These are phyloP conservation scores for Hybognathus amarus DNA, from an alignment of 2,797 vertebrate species.

Conservation along the genomic window DNA sequence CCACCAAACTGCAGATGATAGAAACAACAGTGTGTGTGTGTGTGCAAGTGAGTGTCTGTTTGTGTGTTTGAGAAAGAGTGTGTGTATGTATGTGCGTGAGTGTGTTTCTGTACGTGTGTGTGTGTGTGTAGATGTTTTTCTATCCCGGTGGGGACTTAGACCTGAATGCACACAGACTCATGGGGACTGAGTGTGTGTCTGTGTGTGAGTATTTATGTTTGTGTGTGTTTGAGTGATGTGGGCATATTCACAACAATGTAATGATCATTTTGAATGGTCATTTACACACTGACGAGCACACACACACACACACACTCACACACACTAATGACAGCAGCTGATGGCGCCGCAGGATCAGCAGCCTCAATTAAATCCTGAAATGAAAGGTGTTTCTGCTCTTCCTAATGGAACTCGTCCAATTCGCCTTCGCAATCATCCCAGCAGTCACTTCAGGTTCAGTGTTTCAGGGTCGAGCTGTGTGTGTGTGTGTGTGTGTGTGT, in stretches of 20 bases:
- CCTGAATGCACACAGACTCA: too few species aligned
- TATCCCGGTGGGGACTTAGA: too few species aligned
- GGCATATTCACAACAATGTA: background rate
- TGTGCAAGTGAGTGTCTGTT: background rate
- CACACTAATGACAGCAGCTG: background rate
- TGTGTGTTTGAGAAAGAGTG: background rate
- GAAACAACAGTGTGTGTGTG: background rate
- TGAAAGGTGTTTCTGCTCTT: background rate
- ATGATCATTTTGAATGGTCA: background rate
- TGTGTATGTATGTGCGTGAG: background rate
- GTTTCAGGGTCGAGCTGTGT: background rate
- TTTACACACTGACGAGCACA: background rate
- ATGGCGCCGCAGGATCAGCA: background rate
- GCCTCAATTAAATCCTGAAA: slow-evolving; percentile 3
- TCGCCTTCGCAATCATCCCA: slow-evolving; percentile 10
- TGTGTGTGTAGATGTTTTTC: too few species aligned
- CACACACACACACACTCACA: background rate
- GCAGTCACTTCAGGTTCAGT: slow-evolving; percentile 7
- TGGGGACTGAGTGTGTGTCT: too few species aligned
- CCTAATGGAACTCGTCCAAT: slow-evolving; percentile 18
- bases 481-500: background rate
- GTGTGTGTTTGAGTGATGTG: background rate
- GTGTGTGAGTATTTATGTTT: too few species aligned
- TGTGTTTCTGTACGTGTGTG: too few species aligned
- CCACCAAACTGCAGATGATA: background rate